Conservation (phyloP, 1,140 invertebrate genomes). For the Lepidurus arcticus region DNA sequence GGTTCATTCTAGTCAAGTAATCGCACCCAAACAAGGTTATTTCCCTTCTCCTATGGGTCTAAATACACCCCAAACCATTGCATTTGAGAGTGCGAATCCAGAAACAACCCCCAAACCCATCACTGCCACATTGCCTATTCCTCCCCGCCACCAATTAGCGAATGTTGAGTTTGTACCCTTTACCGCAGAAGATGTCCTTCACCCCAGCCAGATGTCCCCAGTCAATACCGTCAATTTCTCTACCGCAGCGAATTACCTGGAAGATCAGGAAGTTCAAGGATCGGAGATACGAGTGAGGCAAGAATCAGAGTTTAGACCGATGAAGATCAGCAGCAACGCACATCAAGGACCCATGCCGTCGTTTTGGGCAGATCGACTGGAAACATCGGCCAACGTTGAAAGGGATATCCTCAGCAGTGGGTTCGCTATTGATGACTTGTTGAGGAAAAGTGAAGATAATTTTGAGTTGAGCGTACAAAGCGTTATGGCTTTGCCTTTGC, state of each 20-base stretch:
- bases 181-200: neutral
- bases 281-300: neutral
- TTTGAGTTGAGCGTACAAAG: neutral
- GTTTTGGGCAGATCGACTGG: neutral
- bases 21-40: constrained; percentile 1
- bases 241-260: neutral
- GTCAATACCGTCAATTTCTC: neutral
- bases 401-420: neutral
- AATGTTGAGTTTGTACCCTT: neutral
- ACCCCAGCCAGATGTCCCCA: neutral
- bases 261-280: neutral
- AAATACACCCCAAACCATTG: neutral
- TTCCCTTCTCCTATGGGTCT: neutral
- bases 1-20: neutral
- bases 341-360: neutral
- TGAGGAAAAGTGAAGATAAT: neutral
- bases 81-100: no score
- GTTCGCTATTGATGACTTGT: neutral
- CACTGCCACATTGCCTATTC: no score
- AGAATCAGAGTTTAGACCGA: neutral
- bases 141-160: neutral
- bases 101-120: no score
- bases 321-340: constrained; percentile 8
- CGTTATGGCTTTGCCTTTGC: neutral
- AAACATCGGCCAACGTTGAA: neutral